phyloP scores from a whole-genome alignment of 2,797 vertebrate genomes.

The Neoniphon sammara region DNA sequence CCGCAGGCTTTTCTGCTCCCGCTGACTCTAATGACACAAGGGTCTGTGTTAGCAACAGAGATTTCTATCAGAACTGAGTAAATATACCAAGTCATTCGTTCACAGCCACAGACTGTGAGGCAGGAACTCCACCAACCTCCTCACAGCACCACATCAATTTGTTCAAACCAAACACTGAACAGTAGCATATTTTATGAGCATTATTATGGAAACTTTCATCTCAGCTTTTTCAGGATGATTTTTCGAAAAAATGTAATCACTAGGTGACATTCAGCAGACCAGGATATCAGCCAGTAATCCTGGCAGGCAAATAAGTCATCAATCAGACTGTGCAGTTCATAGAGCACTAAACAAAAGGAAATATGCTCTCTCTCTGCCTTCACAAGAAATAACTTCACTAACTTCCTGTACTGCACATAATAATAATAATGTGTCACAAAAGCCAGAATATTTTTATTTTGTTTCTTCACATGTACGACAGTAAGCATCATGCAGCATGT shows the following conservation, averaged over 20 bases:
- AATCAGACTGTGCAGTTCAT: too few relatives aligned
- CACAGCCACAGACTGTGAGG: conserved; percentile 24
- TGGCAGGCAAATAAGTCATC: background rate
- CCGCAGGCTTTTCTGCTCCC: conserved; percentile 43
- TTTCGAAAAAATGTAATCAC: background rate
- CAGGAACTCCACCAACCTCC: conserved; percentile 14
- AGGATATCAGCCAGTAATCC: background rate
- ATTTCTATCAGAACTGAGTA: conserved; percentile 46
- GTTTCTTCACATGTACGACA: conserved; percentile 26
- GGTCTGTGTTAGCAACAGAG: conserved; percentile 38
- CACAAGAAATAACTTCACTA: conserved; percentile 1
- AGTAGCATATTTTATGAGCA: background rate
- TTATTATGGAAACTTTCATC: background rate
- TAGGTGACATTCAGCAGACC: too few relatives aligned
- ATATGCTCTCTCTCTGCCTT: conserved; percentile 5
- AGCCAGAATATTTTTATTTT: conserved; percentile 22
- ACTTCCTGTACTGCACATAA: conserved; percentile 25
- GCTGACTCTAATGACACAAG: conserved; percentile 33
- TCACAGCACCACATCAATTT: conserved; percentile 24
- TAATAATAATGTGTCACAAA: conserved; percentile 3
- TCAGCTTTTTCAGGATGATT: background rate
- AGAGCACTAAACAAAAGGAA: background rate
- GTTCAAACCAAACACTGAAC: conserved; percentile 23
- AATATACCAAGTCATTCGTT: conserved; percentile 47
- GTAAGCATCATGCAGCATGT: conserved; percentile 56